Percentiles rank a stretch among this genome's conserved stretches.
Evolutionary conservation across 2,113 vertebrate species (phyloP).

Genomic region (Neolamprologus variostigma): DNA sequence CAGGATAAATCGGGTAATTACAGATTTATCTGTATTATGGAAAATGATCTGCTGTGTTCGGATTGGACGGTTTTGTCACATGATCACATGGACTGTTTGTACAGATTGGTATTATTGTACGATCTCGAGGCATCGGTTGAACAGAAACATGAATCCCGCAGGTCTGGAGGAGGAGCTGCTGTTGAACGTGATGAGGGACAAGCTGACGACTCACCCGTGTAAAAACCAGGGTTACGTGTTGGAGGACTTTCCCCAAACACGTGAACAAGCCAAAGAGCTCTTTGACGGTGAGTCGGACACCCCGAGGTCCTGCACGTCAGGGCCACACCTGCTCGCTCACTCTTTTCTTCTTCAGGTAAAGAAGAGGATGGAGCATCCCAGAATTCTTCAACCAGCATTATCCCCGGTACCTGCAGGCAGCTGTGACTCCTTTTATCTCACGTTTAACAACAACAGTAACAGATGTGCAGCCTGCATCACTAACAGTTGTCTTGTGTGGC

Average conservation of each 20-base stretch:
- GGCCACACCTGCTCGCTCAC: neutral
- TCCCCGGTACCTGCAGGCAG: slow-evolving; percentile 73
- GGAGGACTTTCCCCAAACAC: slow-evolving; percentile 84
- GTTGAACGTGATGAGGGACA: slow-evolving; percentile 75
- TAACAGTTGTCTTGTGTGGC: neutral
- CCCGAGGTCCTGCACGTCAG: neutral
- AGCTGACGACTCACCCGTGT: slow-evolving; percentile 83
- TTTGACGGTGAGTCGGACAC: slow-evolving; percentile 73
- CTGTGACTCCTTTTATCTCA: neutral
- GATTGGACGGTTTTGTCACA: neutral
- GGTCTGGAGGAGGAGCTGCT: slow-evolving; percentile 77
- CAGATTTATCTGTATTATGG: neutral
- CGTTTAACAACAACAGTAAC: neutral
- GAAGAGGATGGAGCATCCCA: slow-evolving; percentile 63
- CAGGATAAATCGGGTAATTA: neutral
- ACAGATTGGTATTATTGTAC: neutral
- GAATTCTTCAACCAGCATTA: slow-evolving; percentile 56
- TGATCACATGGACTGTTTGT: neutral
- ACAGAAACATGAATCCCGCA: slow-evolving; percentile 12
- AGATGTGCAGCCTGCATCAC: neutral
- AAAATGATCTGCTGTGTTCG: neutral
- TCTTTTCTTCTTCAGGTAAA: slow-evolving; percentile 42
- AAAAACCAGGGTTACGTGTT: slow-evolving; percentile 90
- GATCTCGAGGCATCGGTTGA: neutral
- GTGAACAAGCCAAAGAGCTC: slow-evolving; percentile 79